These are phyloP conservation scores for Tragopan temminckii DNA, from an alignment of 2,797 vertebrate species.

Conservation along the genomic window DNA sequence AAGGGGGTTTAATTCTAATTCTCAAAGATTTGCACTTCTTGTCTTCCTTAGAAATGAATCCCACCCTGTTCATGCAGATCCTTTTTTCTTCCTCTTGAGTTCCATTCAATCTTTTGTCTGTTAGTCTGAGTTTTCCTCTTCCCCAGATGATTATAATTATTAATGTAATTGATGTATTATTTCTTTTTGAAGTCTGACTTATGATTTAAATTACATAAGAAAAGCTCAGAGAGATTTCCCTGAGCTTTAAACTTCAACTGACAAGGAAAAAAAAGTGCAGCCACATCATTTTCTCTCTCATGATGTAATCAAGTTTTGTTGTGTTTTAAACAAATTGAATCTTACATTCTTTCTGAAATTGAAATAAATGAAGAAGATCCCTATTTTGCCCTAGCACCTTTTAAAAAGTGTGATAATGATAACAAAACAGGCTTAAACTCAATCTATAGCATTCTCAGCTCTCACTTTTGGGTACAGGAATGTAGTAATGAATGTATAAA, in stretches of 20 bases:
- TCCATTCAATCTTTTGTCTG: not conserved
- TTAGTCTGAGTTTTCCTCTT: not conserved
- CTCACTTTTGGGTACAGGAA: not conserved
- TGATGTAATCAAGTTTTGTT: not conserved
- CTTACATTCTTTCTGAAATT: not conserved
- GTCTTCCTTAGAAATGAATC: not conserved
- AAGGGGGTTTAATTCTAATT: not conserved
- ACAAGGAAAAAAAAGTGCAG: not conserved
- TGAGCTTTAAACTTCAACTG: not conserved
- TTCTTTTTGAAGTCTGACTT: not conserved
- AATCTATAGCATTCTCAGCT: not conserved
- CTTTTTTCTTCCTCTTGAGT: rapidly evolving
- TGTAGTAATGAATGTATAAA: not conserved
- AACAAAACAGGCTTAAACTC: not conserved
- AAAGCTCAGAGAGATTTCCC: not conserved
- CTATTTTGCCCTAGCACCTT: not conserved
- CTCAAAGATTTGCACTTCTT: not conserved
- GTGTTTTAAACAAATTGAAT: not conserved
- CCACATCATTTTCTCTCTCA: not conserved
- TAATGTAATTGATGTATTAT: not conserved
- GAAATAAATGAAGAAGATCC: not conserved
- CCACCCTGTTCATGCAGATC: not conserved
- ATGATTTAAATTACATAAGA: not conserved
- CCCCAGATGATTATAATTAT: not conserved
- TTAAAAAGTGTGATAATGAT: not conserved